A percentile compares a stretch with the other conserved stretches of the same genome.
phyloP scores from a whole-genome alignment of 1,140 invertebrate species.

The Drosophila sucinea region DNA sequence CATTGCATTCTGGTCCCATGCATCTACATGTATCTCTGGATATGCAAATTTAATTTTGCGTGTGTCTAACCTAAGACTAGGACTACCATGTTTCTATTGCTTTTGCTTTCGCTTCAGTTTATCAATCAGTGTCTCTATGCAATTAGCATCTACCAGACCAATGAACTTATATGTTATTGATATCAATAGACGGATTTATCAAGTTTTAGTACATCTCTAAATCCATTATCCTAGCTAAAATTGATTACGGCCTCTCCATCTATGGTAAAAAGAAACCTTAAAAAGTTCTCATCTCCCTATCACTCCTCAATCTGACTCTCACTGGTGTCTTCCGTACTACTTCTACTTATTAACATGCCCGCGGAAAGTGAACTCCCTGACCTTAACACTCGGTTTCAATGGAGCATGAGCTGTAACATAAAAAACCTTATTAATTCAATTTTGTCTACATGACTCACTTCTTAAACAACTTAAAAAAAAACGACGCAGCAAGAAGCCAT shows the following conservation, averaged over 20 bases:
- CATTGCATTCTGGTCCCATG: neutral
- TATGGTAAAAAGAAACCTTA: no score
- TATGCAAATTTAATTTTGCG: neutral
- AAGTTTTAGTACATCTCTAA: no score
- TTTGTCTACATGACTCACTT: neutral
- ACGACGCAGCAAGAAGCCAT: no score
- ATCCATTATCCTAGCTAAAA: no score
- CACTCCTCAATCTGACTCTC: no score
- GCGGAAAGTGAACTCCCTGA: neutral
- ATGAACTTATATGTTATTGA: conserved; percentile 86
- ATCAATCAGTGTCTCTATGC: conserved; percentile 92
- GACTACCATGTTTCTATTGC: conserved; percentile 31
- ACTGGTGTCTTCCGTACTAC: no score
- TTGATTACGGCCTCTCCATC: no score
- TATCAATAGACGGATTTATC: no score
- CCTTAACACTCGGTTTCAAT: neutral
- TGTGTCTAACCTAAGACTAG: neutral
- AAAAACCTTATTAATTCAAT: neutral
- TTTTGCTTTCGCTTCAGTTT: conserved; percentile 85
- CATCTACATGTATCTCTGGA: neutral
- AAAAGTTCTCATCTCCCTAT: no score
- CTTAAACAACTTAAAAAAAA: neutral
- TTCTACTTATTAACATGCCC: neutral
- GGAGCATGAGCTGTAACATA: neutral
- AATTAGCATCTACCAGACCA: conserved; percentile 92